phyloP scores from a whole-genome alignment of 2,113 vertebrate genomes.

The Ptilorrhoa leucosticta region DNA sequence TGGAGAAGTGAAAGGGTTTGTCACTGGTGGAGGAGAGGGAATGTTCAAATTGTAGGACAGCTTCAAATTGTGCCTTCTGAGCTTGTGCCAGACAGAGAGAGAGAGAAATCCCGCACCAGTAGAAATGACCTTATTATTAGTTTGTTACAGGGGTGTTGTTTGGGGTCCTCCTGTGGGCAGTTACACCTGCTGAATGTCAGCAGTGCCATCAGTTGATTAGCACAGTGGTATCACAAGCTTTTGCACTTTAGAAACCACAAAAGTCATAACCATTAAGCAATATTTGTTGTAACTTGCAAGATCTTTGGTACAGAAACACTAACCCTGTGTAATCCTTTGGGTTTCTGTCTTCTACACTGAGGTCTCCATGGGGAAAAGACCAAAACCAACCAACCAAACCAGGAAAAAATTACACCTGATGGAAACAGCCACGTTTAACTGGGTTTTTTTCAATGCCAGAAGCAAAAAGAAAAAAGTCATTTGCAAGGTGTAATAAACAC shows the following conservation, averaged over 20 bases:
- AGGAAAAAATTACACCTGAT: neutral
- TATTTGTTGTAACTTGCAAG: neutral
- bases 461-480: neutral
- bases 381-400: neutral
- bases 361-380: neutral
- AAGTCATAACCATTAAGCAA: neutral
- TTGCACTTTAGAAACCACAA: neutral
- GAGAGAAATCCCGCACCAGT: rapidly evolving
- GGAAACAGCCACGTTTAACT: neutral
- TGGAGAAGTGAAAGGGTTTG: neutral
- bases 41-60: neutral
- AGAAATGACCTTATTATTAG: rapidly evolving
- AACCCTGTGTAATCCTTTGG: neutral
- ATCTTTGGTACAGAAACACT: neutral
- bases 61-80: neutral
- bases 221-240: neutral
- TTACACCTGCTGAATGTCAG: neutral
- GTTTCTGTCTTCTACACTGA: neutral
- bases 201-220: neutral
- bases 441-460: neutral
- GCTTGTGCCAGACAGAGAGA: neutral
- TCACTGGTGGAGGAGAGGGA: neutral
- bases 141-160: neutral
- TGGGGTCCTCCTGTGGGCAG: neutral
- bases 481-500: neutral